Base-by-base conservation (phyloP, 2,888 invertebrate genomes). In the Dolichopus griseipennis region DNA sequence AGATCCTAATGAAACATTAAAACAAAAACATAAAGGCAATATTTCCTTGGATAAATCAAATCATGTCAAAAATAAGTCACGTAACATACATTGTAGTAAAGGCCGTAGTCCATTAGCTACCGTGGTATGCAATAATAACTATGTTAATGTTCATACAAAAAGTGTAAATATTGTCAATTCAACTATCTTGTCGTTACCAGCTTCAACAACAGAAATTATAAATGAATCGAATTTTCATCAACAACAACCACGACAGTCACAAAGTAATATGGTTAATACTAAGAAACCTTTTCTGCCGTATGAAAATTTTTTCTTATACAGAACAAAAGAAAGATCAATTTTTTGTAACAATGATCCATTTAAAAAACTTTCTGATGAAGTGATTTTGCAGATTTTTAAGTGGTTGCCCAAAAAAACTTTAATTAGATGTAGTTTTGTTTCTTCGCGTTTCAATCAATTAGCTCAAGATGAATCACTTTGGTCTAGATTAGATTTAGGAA, bases 401-500 rank as follows among this genome's bases (percentile, higher is more conserved):
- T 92, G 90, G 89, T 83, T 96, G 67, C 92, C 93, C 0, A 94
- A 93, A 76, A 83, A 87, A 70, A 84, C 87, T 0, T 82, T 93
- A n/a, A 84, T 86, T 0, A 85, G 87, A 70, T 88, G 90, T 73
- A 87, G 90, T 72, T 82, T 88, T 74, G 90, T 92, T 64, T 91
- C 91, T 79, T 87, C 87, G 77, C 86, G 93, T 73, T 95, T 95
- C 87, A 86, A 89, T 76, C 82, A 89, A 72, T 84, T 95, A 70
- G 87, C 89, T 4, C 88, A 88, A 67, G 95, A 96, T 78, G 94
- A 94, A 75, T 89, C 89, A 0, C 80, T 96, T 0, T 96, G 96
- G 96, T 87, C 89, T 63, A 84, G 93, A 21, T 80, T 95, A 71
- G 95, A 96, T 78, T 82, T 94, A 21, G 89, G 91, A 10, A 86